Percentiles rank a stretch among this genome's conserved stretches.
Conservation (phyloP, 2,113 vertebrate species). For the Corvus moneduloides region DNA sequence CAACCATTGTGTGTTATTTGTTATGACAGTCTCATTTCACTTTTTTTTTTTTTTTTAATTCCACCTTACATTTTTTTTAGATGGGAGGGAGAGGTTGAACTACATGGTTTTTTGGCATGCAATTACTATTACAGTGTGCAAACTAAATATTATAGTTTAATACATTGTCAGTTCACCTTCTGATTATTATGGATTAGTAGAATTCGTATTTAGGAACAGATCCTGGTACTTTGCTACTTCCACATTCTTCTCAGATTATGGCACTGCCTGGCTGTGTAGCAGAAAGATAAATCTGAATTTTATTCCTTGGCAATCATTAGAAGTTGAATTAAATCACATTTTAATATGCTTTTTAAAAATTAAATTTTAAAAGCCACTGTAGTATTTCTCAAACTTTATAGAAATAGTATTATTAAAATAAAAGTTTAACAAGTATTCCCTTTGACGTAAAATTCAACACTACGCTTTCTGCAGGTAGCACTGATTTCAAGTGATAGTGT, state of each 20-base stretch:
- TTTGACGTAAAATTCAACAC: constrained; percentile 36
- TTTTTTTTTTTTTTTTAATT: not conserved
- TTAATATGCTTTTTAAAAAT: not conserved
- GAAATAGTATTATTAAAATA: not conserved
- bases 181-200: not conserved
- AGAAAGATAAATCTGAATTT: not conserved
- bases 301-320: not conserved
- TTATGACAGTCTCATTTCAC: not conserved
- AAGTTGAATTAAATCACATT: not conserved
- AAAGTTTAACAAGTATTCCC: not conserved
- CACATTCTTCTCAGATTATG: not conserved
- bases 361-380: not conserved
- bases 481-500: constrained; percentile 59
- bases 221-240: not conserved
- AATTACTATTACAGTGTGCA: not conserved
- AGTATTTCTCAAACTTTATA: not conserved
- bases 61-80: not conserved
- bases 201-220: not conserved
- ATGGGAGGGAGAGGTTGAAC: not conserved
- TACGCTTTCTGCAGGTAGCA: constrained; percentile 60
- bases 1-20: not conserved
- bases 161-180: not conserved
- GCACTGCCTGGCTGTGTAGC: not conserved
- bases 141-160: not conserved
- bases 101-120: not conserved